Conservation (phyloP, 1,140 invertebrate species). For the Battus philenor region DNA sequence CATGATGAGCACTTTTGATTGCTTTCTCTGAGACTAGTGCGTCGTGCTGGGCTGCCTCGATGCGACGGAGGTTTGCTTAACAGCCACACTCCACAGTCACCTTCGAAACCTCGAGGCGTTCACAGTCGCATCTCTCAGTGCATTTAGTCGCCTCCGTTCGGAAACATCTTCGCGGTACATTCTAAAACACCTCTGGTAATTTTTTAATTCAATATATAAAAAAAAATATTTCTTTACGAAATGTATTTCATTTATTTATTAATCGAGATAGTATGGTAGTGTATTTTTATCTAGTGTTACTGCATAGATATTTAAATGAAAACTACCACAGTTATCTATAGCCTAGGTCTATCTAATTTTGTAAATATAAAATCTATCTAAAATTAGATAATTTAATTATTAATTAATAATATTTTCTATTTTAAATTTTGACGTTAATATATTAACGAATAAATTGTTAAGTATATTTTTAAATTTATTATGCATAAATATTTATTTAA, state of each 20-base stretch:
- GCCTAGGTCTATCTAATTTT: no score
- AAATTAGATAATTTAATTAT: no score
- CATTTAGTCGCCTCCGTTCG: neutral
- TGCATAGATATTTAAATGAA: no score
- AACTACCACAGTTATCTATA: no score
- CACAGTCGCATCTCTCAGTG: neutral
- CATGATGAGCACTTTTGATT: slow-evolving; percentile 8
- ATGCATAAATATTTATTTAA: no score
- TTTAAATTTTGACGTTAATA: no score
- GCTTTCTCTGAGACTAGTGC: slow-evolving; percentile 11
- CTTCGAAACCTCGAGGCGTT: neutral
- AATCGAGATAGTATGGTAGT: neutral
- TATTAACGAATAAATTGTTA: no score
- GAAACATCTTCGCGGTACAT: slow-evolving; percentile 2
- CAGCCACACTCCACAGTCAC: neutral
- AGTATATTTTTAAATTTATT: no score
- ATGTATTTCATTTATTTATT: neutral
- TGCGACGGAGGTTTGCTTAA: neutral
- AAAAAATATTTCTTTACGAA: neutral
- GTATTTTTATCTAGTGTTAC: neutral
- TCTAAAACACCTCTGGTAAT: slow-evolving; percentile 1
- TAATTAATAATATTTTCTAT: no score
- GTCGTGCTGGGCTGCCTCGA: neutral
- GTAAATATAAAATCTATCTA: no score
- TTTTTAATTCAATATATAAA: neutral